Evolutionary conservation across 2,888 invertebrate genomes (phyloP).

Genomic region (Creontiades dilutus): DNA sequence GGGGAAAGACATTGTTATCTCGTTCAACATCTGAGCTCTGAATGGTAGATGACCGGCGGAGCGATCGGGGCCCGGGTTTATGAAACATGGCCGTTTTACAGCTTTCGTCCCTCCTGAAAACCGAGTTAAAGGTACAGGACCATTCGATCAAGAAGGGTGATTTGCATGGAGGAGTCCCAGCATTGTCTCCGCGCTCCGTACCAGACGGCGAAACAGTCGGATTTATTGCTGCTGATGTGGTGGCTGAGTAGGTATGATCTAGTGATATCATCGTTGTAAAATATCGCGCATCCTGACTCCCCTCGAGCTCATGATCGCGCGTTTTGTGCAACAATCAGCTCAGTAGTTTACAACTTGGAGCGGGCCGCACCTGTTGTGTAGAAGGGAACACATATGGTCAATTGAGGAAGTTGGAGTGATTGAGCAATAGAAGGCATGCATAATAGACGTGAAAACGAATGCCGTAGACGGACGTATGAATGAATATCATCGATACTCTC

Average conservation of each 20-base stretch:
- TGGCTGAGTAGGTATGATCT: slow-evolving; percentile 44
- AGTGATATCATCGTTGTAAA: slow-evolving; percentile 40
- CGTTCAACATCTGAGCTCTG: slow-evolving; percentile 54
- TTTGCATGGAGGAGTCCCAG: slow-evolving; percentile 54
- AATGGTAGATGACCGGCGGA: slow-evolving; percentile 50
- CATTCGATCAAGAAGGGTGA: slow-evolving; percentile 51
- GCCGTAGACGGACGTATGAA: no score
- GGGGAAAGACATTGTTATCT: slow-evolving; percentile 55
- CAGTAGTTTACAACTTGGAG: neutral
- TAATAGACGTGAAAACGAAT: no score
- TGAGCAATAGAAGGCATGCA: neutral
- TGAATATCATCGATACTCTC: no score
- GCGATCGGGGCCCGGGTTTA: slow-evolving; percentile 48
- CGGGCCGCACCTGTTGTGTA: neutral
- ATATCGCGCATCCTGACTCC: neutral
- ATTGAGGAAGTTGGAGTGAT: neutral
- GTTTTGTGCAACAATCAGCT: slow-evolving; percentile 15
- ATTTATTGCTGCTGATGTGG: slow-evolving; percentile 30
- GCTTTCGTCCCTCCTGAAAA: slow-evolving; percentile 49
- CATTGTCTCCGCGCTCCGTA: slow-evolving; percentile 33
- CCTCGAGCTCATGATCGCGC: neutral
- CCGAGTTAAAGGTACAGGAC: slow-evolving; percentile 35
- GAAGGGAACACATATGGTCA: neutral
- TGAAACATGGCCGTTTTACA: slow-evolving; percentile 60
- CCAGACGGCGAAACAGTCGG: slow-evolving; percentile 16